phyloP scores from a whole-genome alignment of 2,888 invertebrate species.

The Phymatocera aterrima region DNA sequence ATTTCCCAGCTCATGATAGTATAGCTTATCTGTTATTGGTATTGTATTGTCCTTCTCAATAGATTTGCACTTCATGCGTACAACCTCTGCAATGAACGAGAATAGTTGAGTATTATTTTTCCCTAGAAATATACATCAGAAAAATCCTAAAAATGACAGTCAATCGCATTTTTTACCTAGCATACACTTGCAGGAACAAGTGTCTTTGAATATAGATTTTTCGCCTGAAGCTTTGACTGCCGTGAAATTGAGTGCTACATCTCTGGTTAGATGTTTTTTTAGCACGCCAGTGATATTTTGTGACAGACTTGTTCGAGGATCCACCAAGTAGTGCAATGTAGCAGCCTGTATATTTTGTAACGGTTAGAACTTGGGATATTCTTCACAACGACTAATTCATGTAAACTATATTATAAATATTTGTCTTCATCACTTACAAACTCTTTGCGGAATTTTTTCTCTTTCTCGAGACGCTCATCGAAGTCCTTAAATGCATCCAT shows the following conservation, averaged over 20 bases:
- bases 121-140: background rate
- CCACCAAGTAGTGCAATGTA: constrained; percentile 13
- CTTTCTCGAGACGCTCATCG: constrained; percentile 6
- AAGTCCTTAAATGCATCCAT: constrained; percentile 25
- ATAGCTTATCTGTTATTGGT: background rate
- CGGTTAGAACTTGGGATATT: background rate
- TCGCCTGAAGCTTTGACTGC: constrained; percentile 23
- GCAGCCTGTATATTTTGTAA: constrained; percentile 20
- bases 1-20: background rate
- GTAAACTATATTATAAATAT: background rate
- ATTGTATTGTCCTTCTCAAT: background rate
- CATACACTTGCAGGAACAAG: constrained; percentile 21
- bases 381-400: background rate
- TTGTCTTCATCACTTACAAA: constrained; percentile 14
- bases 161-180: background rate
- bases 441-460: constrained; percentile 15
- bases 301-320: background rate
- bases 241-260: background rate
- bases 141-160: background rate
- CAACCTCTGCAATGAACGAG: constrained; percentile 6
- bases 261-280: constrained; percentile 17
- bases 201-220: background rate
- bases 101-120: too few relatives aligned
- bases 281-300: constrained; percentile 12
- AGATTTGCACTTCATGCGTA: background rate